Base-by-base conservation (phyloP, 1,140 invertebrate genomes). In the Tribolium castaneum region DNA sequence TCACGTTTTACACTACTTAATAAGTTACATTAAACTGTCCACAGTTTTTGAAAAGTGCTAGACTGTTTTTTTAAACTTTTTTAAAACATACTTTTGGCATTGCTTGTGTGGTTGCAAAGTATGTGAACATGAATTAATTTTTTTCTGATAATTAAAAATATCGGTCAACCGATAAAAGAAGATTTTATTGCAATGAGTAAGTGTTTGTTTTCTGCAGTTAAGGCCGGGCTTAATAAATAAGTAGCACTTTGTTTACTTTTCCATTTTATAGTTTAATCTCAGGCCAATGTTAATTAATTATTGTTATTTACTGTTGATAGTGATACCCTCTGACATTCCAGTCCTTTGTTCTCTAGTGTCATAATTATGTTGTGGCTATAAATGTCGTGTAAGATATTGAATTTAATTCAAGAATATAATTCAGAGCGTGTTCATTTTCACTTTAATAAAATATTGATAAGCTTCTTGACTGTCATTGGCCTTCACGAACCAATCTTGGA, bases 361-460 rank as follows among this genome's bases (percentile, higher is more conserved):
- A 13, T 54, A 54, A 54, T 54, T 54, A 54, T 54, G 52, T 59
- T 59, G 19, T 59, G 54, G 19, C 54, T 59, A 59, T 59, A 59
- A 59, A 59, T 25, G 54, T 59, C 54, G 19, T 59, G 54, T 59
- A 14, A 52, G 51, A 59, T 59, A 59, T 59, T 59, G 54, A 59
- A 59, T 59, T 59, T 59, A 59, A 59, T 59, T 59, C 54, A 59
- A 59, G 54, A 59, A 59, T 59, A 59, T 25, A 25, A 59, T 59
- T 59, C 54, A 25, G 7, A 30, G 2, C 30, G 54, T 59, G 54
- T 59, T 59, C 19, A 22, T 25, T 59, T 59, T 59, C 19, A 59
- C 54, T 52, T 52, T 52, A 59, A 59, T 59, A 59, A 59, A 59
- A 59, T 59, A 25, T 22, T 59, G 54, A 59, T 59, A 45, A 45